Percentiles rank a stretch among this genome's conserved stretches.
phyloP scores from a whole-genome alignment of 1,140 invertebrate genomes.

The Penaeus indicus region DNA sequence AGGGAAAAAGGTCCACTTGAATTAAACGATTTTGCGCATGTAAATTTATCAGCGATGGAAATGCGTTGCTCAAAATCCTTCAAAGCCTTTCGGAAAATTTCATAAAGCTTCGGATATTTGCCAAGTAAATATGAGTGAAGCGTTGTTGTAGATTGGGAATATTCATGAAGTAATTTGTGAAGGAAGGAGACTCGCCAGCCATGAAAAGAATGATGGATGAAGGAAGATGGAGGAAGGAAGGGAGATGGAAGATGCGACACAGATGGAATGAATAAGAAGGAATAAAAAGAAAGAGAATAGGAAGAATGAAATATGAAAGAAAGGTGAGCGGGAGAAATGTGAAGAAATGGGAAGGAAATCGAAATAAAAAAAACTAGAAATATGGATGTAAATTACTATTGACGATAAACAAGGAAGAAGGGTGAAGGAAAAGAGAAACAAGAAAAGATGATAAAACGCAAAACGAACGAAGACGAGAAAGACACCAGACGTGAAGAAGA shows the following conservation, averaged over 20 bases:
- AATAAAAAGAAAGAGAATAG: not conserved
- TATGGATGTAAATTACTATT: too few species aligned
- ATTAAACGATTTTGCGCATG: too few species aligned
- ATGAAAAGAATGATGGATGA: not conserved
- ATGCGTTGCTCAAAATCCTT: too few species aligned
- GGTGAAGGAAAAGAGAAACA: constrained; percentile 1
- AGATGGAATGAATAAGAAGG: not conserved
- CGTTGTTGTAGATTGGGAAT: constrained; percentile 16
- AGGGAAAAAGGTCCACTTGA: too few species aligned
- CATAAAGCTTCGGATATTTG: too few species aligned
- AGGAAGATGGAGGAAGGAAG: too few species aligned
- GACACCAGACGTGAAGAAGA: not conserved
- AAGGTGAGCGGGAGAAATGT: not conserved
- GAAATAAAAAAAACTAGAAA: too few species aligned
- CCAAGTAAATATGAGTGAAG: constrained; percentile 12
- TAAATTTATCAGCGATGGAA: too few species aligned
- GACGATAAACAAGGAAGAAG: not conserved
- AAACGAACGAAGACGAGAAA: not conserved
- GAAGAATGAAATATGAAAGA: not conserved
- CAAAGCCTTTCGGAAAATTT: too few species aligned
- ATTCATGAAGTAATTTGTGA: constrained; percentile 21
- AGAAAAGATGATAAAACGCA: not conserved
- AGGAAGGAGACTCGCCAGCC: not conserved
- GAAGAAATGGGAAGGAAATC: not conserved
- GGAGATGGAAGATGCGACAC: not conserved